Conservation (phyloP, 2,113 vertebrate genomes). For the Tyto alba region DNA sequence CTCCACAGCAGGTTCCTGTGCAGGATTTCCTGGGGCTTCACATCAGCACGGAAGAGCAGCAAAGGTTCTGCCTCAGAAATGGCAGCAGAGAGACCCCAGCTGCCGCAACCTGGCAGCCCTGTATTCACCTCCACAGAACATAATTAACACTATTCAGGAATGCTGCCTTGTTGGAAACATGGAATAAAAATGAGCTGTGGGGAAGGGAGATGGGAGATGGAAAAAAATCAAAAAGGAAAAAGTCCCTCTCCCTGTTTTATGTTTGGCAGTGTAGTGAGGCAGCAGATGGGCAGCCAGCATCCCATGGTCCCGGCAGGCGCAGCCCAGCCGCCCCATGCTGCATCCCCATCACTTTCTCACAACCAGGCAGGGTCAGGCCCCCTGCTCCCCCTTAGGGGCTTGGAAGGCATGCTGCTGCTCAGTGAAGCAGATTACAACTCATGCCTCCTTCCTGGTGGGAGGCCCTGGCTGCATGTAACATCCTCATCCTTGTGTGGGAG, state of each 20-base stretch:
- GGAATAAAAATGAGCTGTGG: constrained; percentile 47
- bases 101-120: background rate
- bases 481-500: background rate
- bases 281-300: background rate
- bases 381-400: background rate
- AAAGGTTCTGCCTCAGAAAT: background rate
- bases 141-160: constrained; percentile 49
- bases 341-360: background rate
- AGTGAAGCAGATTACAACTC: background rate
- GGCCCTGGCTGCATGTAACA: background rate
- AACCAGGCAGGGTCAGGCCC: background rate
- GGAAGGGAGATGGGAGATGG: background rate
- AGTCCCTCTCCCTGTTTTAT: background rate
- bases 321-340: background rate
- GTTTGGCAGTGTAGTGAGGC: background rate
- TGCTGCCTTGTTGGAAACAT: constrained; percentile 35
- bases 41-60: background rate
- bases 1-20: background rate
- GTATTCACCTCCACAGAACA: constrained; percentile 7
- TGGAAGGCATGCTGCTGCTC: background rate
- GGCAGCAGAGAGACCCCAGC: accelerated
- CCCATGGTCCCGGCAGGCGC: background rate
- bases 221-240: background rate
- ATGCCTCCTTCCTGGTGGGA: background rate
- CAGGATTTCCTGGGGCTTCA: background rate